Evolutionary conservation across 1,140 invertebrate species (phyloP).

Genomic region (Alviniconcha marisindica): DNA sequence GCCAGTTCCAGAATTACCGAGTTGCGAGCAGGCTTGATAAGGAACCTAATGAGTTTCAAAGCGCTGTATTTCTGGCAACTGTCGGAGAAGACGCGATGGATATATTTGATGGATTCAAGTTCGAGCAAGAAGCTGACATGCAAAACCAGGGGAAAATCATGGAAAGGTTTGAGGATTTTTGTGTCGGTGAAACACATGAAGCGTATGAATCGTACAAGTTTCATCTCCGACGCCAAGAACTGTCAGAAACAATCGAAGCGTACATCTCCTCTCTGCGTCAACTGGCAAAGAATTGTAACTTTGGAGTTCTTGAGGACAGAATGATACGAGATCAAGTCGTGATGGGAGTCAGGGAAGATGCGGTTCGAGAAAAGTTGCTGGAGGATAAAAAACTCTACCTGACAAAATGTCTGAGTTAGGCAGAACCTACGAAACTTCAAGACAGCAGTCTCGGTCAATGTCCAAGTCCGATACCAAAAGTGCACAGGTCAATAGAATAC

Average conservation of each 20-base stretch:
- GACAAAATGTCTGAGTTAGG: not conserved
- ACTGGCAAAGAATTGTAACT: not conserved
- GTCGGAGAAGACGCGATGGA: not conserved
- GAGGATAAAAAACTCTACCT: too few species aligned
- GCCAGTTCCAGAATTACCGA: not conserved
- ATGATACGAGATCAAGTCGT: not conserved
- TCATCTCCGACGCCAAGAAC: not conserved
- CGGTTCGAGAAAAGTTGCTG: not conserved
- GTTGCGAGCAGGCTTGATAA: not conserved
- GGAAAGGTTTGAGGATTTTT: not conserved
- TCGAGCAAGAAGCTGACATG: not conserved
- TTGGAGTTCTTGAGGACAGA: not conserved
- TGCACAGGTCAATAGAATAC: not conserved
- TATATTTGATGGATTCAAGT: not conserved
- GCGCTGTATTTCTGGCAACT: not conserved
- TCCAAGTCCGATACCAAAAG: too few species aligned
- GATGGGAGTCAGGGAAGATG: not conserved
- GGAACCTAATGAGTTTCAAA: too few species aligned
- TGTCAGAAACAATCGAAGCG: not conserved
- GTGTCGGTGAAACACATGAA: not conserved
- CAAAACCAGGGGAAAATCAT: not conserved
- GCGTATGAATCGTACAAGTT: not conserved
- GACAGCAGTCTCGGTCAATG: not conserved
- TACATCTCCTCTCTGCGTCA: not conserved
- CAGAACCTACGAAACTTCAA: not conserved